Evolutionary conservation across 2,113 vertebrate species (phyloP).

Genomic region (Nycticryphes semicollaris): DNA sequence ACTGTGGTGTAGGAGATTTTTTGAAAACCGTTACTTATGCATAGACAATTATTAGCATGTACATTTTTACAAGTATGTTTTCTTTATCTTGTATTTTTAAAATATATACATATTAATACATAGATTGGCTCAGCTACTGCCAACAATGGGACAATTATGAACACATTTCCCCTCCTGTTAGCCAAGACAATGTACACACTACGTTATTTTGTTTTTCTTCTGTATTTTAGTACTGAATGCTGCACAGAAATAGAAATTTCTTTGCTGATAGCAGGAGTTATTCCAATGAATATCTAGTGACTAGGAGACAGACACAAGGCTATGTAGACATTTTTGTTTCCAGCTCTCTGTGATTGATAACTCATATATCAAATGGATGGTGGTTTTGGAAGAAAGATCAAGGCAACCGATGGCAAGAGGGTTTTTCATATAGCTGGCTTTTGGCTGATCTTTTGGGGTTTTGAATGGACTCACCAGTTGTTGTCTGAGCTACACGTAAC

Average conservation of each 20-base stretch:
- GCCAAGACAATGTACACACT: neutral
- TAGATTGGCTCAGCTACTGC: neutral
- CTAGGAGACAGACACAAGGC: neutral
- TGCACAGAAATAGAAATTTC: neutral
- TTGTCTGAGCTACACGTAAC: neutral
- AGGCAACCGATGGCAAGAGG: neutral
- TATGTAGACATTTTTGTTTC: neutral
- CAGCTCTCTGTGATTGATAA: neutral
- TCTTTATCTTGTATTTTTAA: neutral
- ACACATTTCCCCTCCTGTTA: neutral
- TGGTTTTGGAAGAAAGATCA: constrained; percentile 6
- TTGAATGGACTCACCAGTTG: neutral
- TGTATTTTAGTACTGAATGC: neutral
- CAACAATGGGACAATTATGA: neutral
- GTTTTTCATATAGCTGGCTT: neutral
- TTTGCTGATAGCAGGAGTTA: neutral
- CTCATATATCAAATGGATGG: neutral
- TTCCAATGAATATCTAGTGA: neutral
- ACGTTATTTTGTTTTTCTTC: neutral
- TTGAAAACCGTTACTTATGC: neutral
- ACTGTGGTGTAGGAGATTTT: neutral
- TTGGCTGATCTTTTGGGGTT: neutral
- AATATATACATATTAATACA: neutral
- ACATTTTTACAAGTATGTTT: neutral
- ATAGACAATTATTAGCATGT: neutral